Conservation (phyloP, 2,888 invertebrate genomes). For the Aspidiotus rigidus region DNA sequence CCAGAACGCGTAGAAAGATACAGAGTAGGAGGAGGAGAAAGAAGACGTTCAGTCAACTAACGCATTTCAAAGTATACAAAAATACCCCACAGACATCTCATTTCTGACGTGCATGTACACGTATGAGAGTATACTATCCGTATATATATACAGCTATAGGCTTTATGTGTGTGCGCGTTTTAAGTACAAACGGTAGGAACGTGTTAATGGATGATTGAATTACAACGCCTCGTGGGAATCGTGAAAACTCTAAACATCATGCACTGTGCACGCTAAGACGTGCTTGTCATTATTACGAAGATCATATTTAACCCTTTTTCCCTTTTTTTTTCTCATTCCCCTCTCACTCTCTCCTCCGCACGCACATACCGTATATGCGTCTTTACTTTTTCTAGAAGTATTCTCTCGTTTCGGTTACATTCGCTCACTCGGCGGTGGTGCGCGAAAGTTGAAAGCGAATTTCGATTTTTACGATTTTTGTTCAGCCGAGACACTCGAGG, state of each 20-base stretch:
- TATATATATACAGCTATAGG: too few species aligned
- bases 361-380: too few species aligned
- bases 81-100: slow-evolving; percentile 20
- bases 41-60: slow-evolving; percentile 26
- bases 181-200: slow-evolving; percentile 10
- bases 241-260: slow-evolving; percentile 27
- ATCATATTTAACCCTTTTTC: slow-evolving; percentile 30
- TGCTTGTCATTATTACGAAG: slow-evolving; percentile 32
- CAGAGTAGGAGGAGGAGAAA: background rate
- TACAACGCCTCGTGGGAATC: slow-evolving; percentile 33
- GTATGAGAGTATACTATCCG: too few species aligned
- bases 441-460: too few species aligned
- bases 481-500: too few species aligned
- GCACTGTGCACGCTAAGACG: slow-evolving; percentile 21
- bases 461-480: too few species aligned
- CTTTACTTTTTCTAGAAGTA: too few species aligned
- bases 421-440: too few species aligned
- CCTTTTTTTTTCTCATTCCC: slow-evolving; percentile 48
- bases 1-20: background rate
- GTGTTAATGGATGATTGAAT: slow-evolving; percentile 34
- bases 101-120: background rate
- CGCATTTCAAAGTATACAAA: slow-evolving; percentile 13
- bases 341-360: slow-evolving; percentile 5
- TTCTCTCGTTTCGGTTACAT: too few species aligned
- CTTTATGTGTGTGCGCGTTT: too few species aligned